Base-by-base conservation (phyloP, 2,888 invertebrate genomes). In the Elgonia sp. region DNA sequence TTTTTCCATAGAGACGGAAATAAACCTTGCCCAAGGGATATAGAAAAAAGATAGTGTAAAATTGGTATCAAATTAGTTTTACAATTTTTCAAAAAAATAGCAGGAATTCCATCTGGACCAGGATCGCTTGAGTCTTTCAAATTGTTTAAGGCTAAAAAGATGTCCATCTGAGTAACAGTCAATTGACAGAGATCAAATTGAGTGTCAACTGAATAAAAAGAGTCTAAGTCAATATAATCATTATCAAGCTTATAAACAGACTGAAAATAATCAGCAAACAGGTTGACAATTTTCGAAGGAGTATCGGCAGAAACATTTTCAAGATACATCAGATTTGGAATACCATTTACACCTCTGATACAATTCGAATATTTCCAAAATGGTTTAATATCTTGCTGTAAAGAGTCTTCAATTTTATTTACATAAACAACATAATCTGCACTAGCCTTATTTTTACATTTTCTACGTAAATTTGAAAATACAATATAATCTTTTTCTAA, bases 351-450 rank as follows among this genome's bases (percentile, higher is more conserved):
- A 37, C 18, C 18, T 37, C 39, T 29, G 8, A 8, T 1, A 2
- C 5, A 37, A n/a, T 72, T 72, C 7, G 39, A 10, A 55, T n/a
- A 72, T 69, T 69, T 69, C 69, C 69, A 69, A 50, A 69, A 69
- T 50, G 46, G 3, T 21, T 69, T 69, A 14, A 50, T 50, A 18
- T 69, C 16, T 14, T 21, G 2, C 3, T 14, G 4, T 1, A 69
- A 10, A 1, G 69, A 69, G 4, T 46, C 9, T 69, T 69, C 69
- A 46, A 42, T 29, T 20, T 46, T 46, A 14, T 20, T 20, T 21
- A 69, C 14, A 69, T 21, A 69, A 10, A 14, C 40, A 42, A 20
- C 10, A 55, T 73, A 40, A 39, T 73, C 72, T 12, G 6, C 14
- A 9, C 4, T 20, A 9, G 18, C 46, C 14, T 16, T 20, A 1